phyloP scores from a whole-genome alignment of 2,888 invertebrate species.

The Mimas tiliae region DNA sequence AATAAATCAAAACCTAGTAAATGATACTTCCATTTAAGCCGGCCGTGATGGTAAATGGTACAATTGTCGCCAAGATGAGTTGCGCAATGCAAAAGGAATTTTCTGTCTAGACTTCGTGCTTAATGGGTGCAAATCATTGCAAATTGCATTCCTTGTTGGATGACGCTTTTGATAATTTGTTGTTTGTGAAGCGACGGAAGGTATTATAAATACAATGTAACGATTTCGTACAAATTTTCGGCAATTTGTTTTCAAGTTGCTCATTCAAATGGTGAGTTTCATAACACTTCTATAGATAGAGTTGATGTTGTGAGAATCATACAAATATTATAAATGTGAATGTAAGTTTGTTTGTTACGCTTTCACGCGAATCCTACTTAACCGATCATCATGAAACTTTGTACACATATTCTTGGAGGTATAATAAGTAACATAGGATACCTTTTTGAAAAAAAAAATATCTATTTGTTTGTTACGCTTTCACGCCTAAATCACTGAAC shows the following conservation, averaged over 20 bases:
- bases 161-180: conserved; percentile 62
- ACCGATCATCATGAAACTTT: too few relatives aligned
- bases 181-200: background rate
- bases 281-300: too few relatives aligned
- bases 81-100: conserved; percentile 72
- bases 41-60: conserved; percentile 22
- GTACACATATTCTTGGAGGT: too few relatives aligned
- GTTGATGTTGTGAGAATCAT: too few relatives aligned
- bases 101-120: conserved; percentile 65
- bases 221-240: background rate
- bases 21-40: conserved; percentile 25
- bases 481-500: too few relatives aligned
- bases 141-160: conserved; percentile 68
- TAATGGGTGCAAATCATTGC: conserved; percentile 80
- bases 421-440: too few relatives aligned
- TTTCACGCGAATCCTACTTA: too few relatives aligned
- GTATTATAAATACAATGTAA: background rate
- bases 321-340: too few relatives aligned
- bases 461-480: too few relatives aligned
- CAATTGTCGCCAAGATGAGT: conserved; percentile 60
- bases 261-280: background rate
- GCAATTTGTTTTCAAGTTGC: background rate
- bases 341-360: too few relatives aligned
- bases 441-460: too few relatives aligned
- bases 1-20: conserved; percentile 27